A percentile compares a stretch with the other conserved stretches of the same genome.
These are phyloP conservation scores for Stegostoma tigrinum DNA, from an alignment of 2,113 vertebrate genomes.

Conservation along the genomic window DNA sequence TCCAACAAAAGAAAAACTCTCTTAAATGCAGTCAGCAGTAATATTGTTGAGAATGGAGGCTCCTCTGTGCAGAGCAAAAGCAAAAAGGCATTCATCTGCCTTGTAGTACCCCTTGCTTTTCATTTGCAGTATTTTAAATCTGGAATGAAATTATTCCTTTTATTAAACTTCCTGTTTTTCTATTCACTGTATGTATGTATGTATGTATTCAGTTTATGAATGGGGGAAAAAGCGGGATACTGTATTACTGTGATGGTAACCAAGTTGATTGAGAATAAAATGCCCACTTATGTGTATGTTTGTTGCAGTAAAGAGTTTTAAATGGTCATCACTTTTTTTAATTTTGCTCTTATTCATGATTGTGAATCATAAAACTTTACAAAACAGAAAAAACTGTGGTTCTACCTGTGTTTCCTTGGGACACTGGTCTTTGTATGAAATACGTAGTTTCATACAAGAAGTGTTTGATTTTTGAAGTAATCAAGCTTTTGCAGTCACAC, in stretches of 20 bases:
- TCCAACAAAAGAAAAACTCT: neutral
- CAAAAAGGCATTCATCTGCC: neutral
- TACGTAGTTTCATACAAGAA: constrained; percentile 29
- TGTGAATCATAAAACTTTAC: neutral
- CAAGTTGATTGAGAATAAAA: neutral
- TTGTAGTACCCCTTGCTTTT: neutral
- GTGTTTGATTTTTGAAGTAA: constrained; percentile 36
- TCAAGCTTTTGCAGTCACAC: neutral
- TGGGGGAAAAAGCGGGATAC: neutral
- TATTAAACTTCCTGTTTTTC: neutral
- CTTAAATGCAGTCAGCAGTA: neutral
- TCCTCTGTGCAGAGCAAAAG: constrained; percentile 20
- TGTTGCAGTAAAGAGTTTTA: constrained; percentile 19
- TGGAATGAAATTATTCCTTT: constrained; percentile 29
- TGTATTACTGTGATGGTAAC: constrained; percentile 19
- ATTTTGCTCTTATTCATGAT: constrained; percentile 23
- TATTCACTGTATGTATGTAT: neutral
- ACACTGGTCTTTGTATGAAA: constrained; percentile 32
- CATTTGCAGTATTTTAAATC: neutral
- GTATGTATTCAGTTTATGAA: constrained; percentile 2
- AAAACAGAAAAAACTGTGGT: constrained; percentile 32
- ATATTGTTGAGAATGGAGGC: neutral
- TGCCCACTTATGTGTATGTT: neutral
- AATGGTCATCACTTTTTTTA: constrained; percentile 24
- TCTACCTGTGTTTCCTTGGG: constrained; percentile 15